These are phyloP conservation scores for Ernsta delagoae DNA, from an alignment of 2,888 invertebrate species.

Conservation along the genomic window DNA sequence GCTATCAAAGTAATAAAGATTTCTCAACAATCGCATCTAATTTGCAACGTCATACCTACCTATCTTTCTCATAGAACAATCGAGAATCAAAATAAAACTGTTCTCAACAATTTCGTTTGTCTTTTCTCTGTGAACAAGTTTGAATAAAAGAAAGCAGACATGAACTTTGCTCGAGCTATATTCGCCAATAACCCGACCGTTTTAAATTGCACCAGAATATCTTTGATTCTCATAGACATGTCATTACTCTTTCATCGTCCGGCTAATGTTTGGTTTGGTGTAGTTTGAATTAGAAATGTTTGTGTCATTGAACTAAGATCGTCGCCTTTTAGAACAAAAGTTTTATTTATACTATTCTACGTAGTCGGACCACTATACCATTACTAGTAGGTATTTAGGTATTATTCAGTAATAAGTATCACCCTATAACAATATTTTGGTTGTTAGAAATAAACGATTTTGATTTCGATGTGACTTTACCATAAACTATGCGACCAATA, in stretches of 20 bases:
- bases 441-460: too few relatives aligned
- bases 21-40: background rate
- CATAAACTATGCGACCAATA: too few relatives aligned
- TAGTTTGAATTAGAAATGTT: conserved; percentile 21
- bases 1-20: too few relatives aligned
- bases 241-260: background rate
- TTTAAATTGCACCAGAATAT: conserved; percentile 16
- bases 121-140: conserved; percentile 50
- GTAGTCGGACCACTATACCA: too few relatives aligned
- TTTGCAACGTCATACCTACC: background rate
- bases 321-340: conserved; percentile 3
- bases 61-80: background rate
- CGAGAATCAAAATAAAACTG: background rate
- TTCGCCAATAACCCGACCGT: conserved; percentile 44
- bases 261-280: conserved; percentile 16
- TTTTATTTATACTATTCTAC: too few relatives aligned
- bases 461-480: too few relatives aligned
- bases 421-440: too few relatives aligned
- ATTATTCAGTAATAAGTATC: too few relatives aligned
- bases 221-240: background rate
- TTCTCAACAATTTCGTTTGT: conserved; percentile 17
- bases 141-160: conserved; percentile 50
- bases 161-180: conserved; percentile 41
- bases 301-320: conserved; percentile 23
- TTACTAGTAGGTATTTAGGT: too few relatives aligned